phyloP scores from a whole-genome alignment of 1,140 invertebrate genomes.

The Drosophila willistoni region DNA sequence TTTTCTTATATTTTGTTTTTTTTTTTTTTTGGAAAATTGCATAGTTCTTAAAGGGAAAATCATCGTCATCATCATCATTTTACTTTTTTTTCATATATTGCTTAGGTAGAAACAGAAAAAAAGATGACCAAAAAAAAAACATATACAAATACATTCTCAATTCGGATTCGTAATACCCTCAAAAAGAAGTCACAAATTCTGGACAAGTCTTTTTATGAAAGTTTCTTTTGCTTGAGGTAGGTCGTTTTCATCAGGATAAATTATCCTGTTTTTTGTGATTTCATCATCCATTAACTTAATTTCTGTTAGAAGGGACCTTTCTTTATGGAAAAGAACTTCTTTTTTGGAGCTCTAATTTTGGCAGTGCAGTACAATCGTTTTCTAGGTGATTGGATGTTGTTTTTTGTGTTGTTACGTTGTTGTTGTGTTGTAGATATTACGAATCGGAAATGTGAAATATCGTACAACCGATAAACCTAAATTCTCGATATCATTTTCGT shows the following conservation, averaged over 20 bases:
- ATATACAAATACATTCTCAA: neutral
- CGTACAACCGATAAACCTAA: slow-evolving; percentile 12
- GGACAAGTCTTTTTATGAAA: too few species aligned
- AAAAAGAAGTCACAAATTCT: neutral
- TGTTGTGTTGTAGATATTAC: slow-evolving; percentile 8
- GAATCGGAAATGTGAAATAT: slow-evolving; percentile 5
- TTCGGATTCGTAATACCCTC: neutral
- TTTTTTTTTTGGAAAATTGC: slow-evolving; percentile 42
- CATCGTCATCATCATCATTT: neutral
- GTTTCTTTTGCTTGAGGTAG: too few species aligned
- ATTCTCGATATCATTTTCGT: slow-evolving; percentile 68
- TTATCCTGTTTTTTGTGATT: too few species aligned
- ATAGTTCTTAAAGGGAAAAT: slow-evolving; percentile 28
- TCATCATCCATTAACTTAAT: too few species aligned
- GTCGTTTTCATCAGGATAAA: too few species aligned
- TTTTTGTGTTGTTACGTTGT: neutral
- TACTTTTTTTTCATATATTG: slow-evolving; percentile 23
- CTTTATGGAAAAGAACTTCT: too few species aligned
- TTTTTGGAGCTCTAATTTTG: too few species aligned
- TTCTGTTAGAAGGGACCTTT: too few species aligned
- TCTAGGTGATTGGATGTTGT: too few species aligned
- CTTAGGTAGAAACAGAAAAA: neutral
- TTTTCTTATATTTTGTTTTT: slow-evolving; percentile 3
- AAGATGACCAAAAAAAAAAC: neutral
- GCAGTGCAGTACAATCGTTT: too few species aligned